Percentiles rank a stretch among this genome's conserved stretches.
phyloP scores from a whole-genome alignment of 2,113 vertebrate species.

The Tragelaphus scriptus region DNA sequence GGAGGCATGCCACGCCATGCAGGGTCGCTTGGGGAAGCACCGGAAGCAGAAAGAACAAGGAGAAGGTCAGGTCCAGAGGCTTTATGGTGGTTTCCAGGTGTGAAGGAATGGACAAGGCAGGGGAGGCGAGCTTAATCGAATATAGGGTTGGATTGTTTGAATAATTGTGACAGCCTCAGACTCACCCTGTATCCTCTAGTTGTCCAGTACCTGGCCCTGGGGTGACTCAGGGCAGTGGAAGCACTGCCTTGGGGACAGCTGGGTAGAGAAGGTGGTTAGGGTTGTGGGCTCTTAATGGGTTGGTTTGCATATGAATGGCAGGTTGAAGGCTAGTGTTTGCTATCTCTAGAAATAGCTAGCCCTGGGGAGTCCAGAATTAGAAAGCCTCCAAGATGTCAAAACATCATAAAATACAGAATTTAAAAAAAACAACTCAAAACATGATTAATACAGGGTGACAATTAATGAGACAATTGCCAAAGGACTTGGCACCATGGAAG shows the following conservation, averaged over 20 bases:
- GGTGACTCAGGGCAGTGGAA: background rate
- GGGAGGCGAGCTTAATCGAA: background rate
- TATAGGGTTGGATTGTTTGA: background rate
- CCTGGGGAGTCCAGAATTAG: background rate
- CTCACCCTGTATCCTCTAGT: background rate
- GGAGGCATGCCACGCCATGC: rapidly evolving
- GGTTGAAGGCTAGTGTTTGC: background rate
- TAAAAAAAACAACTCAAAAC: background rate
- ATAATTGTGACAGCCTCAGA: background rate
- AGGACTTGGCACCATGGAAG: background rate
- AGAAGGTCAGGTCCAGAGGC: background rate
- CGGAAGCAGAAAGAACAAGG: background rate
- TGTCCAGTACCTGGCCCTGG: background rate
- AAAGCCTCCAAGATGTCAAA: background rate
- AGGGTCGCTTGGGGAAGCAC: background rate
- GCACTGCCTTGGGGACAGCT: background rate
- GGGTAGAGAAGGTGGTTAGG: background rate
- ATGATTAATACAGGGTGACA: background rate
- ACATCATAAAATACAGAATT: background rate
- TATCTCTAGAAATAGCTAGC: background rate
- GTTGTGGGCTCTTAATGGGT: background rate
- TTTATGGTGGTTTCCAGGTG: background rate
- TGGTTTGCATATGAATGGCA: background rate
- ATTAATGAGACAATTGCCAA: background rate
- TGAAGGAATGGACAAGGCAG: background rate